Evolutionary conservation across 2,113 vertebrate genomes (phyloP).

Genomic region (Nipponia nippon): DNA sequence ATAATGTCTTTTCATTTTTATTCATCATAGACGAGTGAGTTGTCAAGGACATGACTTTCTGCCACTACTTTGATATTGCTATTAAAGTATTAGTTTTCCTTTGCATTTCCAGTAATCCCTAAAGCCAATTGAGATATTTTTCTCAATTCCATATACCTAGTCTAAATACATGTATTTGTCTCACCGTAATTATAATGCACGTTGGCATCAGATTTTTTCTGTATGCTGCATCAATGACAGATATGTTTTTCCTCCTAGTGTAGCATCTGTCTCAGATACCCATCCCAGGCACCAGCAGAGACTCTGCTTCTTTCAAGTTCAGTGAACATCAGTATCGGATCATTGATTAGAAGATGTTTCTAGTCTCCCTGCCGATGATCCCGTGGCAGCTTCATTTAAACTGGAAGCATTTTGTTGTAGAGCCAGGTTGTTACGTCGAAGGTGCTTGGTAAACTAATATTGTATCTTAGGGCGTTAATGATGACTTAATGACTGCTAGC

Average conservation of each 20-base stretch:
- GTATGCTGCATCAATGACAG: accelerated
- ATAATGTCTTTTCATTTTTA: not conserved
- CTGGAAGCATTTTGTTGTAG: not conserved
- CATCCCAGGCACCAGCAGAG: not conserved
- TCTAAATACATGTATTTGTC: not conserved
- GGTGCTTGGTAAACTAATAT: not conserved
- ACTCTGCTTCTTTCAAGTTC: not conserved
- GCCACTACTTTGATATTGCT: not conserved
- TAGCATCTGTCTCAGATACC: not conserved
- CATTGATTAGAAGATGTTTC: not conserved
- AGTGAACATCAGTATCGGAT: accelerated
- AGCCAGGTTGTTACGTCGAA: not conserved
- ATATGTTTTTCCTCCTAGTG: not conserved
- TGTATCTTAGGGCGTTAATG: not conserved
- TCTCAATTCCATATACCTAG: not conserved
- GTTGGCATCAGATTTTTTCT: not conserved
- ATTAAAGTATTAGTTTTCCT: slow-evolving; percentile 6
- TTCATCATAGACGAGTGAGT: not conserved
- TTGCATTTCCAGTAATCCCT: slow-evolving; percentile 7
- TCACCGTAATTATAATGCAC: not conserved
- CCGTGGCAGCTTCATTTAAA: not conserved
- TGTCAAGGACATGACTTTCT: slow-evolving; percentile 12
- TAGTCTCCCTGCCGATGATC: not conserved
- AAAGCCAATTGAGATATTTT: slow-evolving; percentile 13
- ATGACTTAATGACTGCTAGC: not conserved